These are phyloP conservation scores for Ephialtes manifestator DNA, from an alignment of 2,888 invertebrate genomes.

Conservation along the genomic window DNA sequence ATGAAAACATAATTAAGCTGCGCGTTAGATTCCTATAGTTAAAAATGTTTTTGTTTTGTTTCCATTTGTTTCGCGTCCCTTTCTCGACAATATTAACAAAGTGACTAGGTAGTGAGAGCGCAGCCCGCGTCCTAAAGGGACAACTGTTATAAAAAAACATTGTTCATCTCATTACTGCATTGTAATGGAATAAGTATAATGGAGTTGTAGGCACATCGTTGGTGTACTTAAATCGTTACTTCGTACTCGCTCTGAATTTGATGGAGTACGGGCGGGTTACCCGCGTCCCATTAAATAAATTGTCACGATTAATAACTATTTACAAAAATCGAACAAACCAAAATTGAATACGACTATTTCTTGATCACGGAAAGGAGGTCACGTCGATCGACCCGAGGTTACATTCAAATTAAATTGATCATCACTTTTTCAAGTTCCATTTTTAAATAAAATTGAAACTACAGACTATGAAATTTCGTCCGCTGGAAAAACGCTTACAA, in stretches of 20 bases:
- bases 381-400: neutral
- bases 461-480: neutral
- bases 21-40: conserved; percentile 78
- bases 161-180: conserved; percentile 67
- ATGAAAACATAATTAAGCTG: conserved; percentile 78
- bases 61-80: conserved; percentile 63
- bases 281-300: conserved; percentile 30
- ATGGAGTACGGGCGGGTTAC: neutral
- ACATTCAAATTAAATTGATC: conserved; percentile 2
- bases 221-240: conserved; percentile 67
- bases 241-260: conserved; percentile 36
- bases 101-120: conserved; percentile 85
- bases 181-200: conserved; percentile 71
- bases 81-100: conserved; percentile 79
- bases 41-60: conserved; percentile 43
- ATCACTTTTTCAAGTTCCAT: neutral
- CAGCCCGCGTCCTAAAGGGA: conserved; percentile 78
- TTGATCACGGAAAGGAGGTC: neutral
- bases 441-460: conserved; percentile 4
- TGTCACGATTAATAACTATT: conserved; percentile 54
- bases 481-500: conserved; percentile 25
- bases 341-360: neutral
- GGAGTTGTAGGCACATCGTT: conserved; percentile 83
- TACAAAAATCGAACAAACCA: conserved; percentile 43
- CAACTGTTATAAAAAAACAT: conserved; percentile 73